These are phyloP conservation scores for Perognathus longimembris DNA, from an alignment of 2,113 vertebrate species.

Conservation along the genomic window DNA sequence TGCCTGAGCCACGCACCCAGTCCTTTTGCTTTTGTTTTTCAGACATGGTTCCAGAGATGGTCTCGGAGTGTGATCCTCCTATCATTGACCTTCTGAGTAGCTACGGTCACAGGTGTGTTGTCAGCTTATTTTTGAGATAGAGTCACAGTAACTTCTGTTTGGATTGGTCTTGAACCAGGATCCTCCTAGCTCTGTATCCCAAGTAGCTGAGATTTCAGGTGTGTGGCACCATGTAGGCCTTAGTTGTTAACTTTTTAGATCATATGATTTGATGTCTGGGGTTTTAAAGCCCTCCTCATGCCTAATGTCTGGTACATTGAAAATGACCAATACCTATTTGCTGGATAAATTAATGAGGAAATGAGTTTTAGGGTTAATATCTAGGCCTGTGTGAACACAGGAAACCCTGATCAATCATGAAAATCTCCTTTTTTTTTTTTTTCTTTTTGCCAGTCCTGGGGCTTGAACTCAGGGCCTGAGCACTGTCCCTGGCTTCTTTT, in stretches of 20 bases:
- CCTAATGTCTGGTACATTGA: not conserved
- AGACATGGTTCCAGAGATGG: no score
- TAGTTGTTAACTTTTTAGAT: not conserved
- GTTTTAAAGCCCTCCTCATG: not conserved
- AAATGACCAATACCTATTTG: not conserved
- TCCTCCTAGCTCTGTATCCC: not conserved
- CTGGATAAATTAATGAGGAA: not conserved
- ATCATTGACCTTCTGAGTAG: no score
- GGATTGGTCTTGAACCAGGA: not conserved
- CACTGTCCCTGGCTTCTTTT: no score
- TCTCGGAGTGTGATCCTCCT: no score
- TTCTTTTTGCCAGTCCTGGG: no score
- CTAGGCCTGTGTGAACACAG: not conserved
- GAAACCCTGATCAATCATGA: not conserved
- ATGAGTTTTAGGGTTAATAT: not conserved
- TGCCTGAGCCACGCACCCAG: no score
- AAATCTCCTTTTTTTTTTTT: no score
- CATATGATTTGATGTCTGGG: not conserved
- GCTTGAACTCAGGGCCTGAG: no score
- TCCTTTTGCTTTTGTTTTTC: no score
- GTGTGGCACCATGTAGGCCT: not conserved
- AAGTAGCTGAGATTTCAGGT: not conserved
- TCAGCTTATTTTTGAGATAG: not conserved
- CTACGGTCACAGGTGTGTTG: no score
- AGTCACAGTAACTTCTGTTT: no score